These are phyloP conservation scores for Nephotettix cincticeps DNA, from an alignment of 1,140 invertebrate genomes.

Conservation along the genomic window DNA sequence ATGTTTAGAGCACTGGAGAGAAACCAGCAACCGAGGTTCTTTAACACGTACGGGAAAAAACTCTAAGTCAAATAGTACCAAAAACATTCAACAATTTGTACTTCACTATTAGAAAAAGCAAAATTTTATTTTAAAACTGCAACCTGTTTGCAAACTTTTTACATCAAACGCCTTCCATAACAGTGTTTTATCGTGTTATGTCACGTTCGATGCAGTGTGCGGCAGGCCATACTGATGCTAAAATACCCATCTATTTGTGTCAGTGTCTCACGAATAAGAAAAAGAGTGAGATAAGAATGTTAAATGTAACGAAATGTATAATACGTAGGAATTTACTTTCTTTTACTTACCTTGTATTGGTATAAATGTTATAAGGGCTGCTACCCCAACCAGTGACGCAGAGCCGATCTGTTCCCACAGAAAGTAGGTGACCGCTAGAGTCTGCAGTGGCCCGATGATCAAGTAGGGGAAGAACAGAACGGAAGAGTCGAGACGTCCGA, in stretches of 20 bases:
- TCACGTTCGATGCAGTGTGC: no score
- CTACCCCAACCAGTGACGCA: slow-evolving; percentile 66
- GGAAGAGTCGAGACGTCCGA: slow-evolving; percentile 62
- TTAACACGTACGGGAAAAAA: no score
- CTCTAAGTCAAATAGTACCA: no score
- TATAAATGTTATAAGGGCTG: slow-evolving; percentile 65
- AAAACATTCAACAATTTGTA: no score
- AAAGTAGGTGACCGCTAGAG: slow-evolving; percentile 61
- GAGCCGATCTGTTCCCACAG: slow-evolving; percentile 63
- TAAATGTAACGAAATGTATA: background rate
- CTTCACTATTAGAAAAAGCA: no score
- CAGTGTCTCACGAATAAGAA: no score
- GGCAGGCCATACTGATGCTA: background rate
- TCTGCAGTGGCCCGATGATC: slow-evolving; percentile 65
- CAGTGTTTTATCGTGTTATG: no score
- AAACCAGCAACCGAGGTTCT: no score
- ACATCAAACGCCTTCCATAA: no score
- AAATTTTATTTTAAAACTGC: no score
- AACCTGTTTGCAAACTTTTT: no score
- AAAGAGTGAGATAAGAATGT: background rate
- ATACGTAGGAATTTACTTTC: background rate
- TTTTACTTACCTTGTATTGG: slow-evolving; percentile 64
- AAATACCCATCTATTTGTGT: background rate
- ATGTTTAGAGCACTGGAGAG: no score
- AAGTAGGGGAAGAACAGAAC: slow-evolving; percentile 60